These are phyloP conservation scores for Anoplophora glabripennis DNA, from an alignment of 1,140 invertebrate species.

Conservation along the genomic window DNA sequence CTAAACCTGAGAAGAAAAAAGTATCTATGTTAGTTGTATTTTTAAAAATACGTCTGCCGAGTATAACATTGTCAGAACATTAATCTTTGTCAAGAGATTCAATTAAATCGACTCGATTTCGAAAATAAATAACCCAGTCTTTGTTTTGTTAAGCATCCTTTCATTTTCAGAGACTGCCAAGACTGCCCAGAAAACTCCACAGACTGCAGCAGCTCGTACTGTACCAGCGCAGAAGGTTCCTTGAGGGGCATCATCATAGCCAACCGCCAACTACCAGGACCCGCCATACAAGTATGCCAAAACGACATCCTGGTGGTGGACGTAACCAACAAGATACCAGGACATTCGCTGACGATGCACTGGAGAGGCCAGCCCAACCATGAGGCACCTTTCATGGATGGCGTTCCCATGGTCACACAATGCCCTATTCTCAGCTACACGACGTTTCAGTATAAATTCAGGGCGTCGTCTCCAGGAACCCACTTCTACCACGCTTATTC, in stretches of 20 bases:
- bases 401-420: constrained; percentile 79
- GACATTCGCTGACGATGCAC: constrained; percentile 71
- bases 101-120: too few relatives aligned
- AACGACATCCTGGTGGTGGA: constrained; percentile 83
- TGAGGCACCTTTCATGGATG: constrained; percentile 82
- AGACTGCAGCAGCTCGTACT: constrained; percentile 59
- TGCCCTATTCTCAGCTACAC: constrained; percentile 79
- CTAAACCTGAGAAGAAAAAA: too few relatives aligned
- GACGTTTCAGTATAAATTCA: constrained; percentile 79
- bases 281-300: constrained; percentile 80
- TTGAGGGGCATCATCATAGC: constrained; percentile 69
- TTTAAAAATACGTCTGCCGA: too few relatives aligned
- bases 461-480: constrained; percentile 67
- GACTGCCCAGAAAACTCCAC: constrained; percentile 63
- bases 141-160: too few relatives aligned
- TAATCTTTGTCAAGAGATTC: too few relatives aligned
- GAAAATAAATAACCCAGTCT: too few relatives aligned
- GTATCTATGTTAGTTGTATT: too few relatives aligned
- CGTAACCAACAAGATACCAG: constrained; percentile 72
- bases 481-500: constrained; percentile 75
- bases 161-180: constrained; percentile 55
- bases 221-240: constrained; percentile 67
- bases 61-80: too few relatives aligned
- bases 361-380: constrained; percentile 79
- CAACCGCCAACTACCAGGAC: constrained; percentile 80